Evolutionary conservation across 2,113 vertebrate species (phyloP).

Genomic region (Oreotrochilus melanogaster): DNA sequence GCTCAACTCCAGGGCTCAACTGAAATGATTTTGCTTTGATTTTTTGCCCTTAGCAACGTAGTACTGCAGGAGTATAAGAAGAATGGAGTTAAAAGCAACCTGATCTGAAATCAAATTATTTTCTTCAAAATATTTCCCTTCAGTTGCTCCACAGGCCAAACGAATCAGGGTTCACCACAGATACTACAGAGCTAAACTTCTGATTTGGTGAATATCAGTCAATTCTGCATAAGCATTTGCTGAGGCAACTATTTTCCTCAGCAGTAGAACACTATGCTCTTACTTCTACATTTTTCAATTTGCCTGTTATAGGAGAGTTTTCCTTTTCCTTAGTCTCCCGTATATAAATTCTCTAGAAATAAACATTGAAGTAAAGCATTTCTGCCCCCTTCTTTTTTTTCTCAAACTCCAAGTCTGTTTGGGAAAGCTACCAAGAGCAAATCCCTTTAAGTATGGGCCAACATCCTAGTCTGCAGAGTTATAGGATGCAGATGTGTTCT

Average conservation of each 20-base stretch:
- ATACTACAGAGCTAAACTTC: neutral
- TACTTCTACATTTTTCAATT: neutral
- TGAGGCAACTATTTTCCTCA: neutral
- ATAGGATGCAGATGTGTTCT: conserved; percentile 18
- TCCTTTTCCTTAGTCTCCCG: neutral
- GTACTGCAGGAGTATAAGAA: neutral
- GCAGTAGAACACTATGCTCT: neutral
- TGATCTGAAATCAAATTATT: neutral
- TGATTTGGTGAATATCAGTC: neutral
- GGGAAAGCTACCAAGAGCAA: conserved; percentile 37
- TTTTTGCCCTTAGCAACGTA: neutral
- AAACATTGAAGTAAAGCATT: neutral
- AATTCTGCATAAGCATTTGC: neutral
- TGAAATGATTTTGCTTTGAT: accelerated
- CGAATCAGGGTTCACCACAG: neutral
- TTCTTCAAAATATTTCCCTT: neutral
- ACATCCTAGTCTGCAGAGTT: neutral
- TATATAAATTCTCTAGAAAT: neutral
- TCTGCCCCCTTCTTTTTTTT: neutral
- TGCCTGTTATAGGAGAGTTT: neutral
- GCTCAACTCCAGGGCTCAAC: neutral
- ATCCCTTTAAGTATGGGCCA: neutral
- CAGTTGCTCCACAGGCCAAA: neutral
- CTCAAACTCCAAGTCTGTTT: neutral
- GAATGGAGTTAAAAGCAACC: neutral